phyloP scores from a whole-genome alignment of 2,797 vertebrate species.

The Sphenodon punctatus region DNA sequence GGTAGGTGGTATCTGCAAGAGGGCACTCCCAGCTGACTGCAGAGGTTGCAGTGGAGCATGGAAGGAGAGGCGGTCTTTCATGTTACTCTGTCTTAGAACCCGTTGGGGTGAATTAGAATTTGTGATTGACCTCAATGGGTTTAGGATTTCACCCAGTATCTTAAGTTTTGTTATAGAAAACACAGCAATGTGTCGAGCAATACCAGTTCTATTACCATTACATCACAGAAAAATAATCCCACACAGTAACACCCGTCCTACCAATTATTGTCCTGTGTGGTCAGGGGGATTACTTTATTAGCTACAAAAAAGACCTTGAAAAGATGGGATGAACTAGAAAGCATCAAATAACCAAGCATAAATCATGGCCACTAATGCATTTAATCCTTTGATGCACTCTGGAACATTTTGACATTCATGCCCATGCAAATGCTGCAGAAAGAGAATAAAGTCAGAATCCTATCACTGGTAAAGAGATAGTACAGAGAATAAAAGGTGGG shows the following conservation, averaged over 20 bases:
- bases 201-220: slow-evolving; percentile 12
- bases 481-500: slow-evolving; percentile 25
- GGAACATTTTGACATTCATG: slow-evolving; percentile 23
- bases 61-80: too few species aligned
- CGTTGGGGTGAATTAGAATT: background rate
- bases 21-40: too few species aligned
- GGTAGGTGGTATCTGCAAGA: too few species aligned
- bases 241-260: background rate
- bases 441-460: slow-evolving; percentile 9
- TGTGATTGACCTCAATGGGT: too few species aligned
- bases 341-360: background rate
- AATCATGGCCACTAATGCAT: background rate
- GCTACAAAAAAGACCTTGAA: background rate
- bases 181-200: background rate
- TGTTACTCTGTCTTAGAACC: background rate
- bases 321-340: background rate
- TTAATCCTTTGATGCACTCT: slow-evolving; percentile 23
- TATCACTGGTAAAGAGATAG: slow-evolving; percentile 8
- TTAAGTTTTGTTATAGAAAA: background rate
- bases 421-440: background rate
- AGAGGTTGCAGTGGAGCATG: too few species aligned
- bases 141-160: too few species aligned
- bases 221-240: background rate
- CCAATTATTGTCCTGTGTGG: background rate
- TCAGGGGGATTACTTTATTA: slow-evolving; percentile 34